phyloP scores from a whole-genome alignment of 2,888 invertebrate species.

The Troilus luridus region DNA sequence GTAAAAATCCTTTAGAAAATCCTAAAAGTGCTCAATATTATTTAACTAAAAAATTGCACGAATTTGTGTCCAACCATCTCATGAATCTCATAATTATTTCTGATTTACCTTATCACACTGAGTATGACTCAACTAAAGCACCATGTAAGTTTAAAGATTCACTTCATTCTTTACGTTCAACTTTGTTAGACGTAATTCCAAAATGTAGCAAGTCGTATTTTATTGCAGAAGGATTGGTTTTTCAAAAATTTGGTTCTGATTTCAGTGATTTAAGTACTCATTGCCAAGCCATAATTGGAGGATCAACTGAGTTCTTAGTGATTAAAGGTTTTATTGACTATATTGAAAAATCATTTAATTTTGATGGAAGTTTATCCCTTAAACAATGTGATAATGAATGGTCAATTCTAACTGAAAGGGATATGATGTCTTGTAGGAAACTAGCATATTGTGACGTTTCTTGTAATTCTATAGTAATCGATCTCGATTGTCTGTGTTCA shows the following conservation, averaged over 20 bases:
- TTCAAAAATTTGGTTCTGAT: conserved; percentile 54
- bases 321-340: conserved; percentile 30
- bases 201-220: not conserved
- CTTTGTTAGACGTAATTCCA: conserved; percentile 38
- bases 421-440: not conserved
- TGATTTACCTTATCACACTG: conserved; percentile 40
- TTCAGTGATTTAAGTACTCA: conserved; percentile 10
- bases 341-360: conserved; percentile 36
- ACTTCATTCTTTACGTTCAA: conserved; percentile 39
- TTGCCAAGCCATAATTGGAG: conserved; percentile 42
- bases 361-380: not conserved
- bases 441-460: conserved; percentile 15
- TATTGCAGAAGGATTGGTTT: conserved; percentile 54
- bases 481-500: conserved; percentile 60
- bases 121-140: not conserved
- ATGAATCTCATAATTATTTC: not conserved
- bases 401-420: not conserved
- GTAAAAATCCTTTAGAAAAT: conserved; percentile 53
- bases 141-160: not conserved
- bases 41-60: conserved; percentile 24
- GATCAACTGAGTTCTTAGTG: not conserved
- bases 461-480: not conserved
- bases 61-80: not conserved
- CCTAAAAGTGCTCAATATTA: conserved; percentile 6
- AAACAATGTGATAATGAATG: conserved; percentile 11